A percentile compares a stretch with the other conserved stretches of the same genome.
phyloP scores from a whole-genome alignment of 1,140 invertebrate genomes.

The Drosophila bifasciata region DNA sequence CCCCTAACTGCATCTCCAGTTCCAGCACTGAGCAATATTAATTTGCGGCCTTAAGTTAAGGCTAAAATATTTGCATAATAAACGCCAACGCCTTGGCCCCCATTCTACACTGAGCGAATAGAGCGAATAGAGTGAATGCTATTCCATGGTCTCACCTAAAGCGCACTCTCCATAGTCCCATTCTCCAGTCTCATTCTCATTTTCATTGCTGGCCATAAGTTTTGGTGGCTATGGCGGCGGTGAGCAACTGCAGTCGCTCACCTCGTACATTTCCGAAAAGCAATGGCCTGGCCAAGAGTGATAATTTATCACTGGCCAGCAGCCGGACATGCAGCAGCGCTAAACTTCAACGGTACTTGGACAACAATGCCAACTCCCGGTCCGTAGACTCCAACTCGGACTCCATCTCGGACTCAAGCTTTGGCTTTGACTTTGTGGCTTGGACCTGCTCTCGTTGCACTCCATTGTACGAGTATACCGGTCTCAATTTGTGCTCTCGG shows the following conservation, averaged over 20 bases:
- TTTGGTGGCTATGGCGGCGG: constrained; percentile 45
- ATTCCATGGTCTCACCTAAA: constrained; percentile 51
- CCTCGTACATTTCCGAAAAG: constrained; percentile 78
- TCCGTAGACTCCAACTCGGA: not conserved
- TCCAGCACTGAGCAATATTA: constrained; percentile 61
- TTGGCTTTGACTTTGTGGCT: not conserved
- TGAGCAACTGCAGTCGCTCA: constrained; percentile 62
- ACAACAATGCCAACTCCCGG: constrained; percentile 56
- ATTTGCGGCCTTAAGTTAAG: constrained; percentile 70
- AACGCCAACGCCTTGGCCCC: constrained; percentile 73
- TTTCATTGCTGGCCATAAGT: constrained; percentile 72
- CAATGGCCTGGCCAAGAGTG: constrained; percentile 77
- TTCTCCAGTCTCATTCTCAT: constrained; percentile 56
- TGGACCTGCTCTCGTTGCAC: constrained; percentile 10
- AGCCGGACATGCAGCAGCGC: constrained; percentile 64
- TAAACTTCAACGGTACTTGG: constrained; percentile 70
- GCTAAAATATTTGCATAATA: constrained; percentile 82
- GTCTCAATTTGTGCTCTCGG: constrained; percentile 75
- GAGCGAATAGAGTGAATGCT: constrained; percentile 12
- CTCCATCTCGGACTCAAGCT: no score
- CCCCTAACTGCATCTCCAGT: constrained; percentile 9
- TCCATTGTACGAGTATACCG: constrained; percentile 47
- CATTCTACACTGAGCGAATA: constrained; percentile 21
- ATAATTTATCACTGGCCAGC: constrained; percentile 81
- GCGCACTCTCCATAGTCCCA: constrained; percentile 59